Conservation (phyloP, 2,888 invertebrate species). For the Xestia sexstrigata region DNA sequence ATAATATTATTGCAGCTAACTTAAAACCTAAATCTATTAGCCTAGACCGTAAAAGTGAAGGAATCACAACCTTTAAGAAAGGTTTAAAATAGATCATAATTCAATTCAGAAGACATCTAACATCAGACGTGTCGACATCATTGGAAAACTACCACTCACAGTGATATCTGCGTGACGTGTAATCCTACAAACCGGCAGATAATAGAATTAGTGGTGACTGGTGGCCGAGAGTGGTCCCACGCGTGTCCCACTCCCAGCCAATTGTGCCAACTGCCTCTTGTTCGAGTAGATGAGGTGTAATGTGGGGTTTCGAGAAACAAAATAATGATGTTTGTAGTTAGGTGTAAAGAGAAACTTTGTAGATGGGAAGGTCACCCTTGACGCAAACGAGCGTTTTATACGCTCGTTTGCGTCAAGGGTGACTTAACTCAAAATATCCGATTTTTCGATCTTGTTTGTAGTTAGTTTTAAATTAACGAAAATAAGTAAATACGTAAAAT, state of each 20-base stretch:
- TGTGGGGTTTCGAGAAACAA: conserved; percentile 34
- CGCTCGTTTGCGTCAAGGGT: too few relatives aligned
- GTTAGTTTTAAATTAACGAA: too few relatives aligned
- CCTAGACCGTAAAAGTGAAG: neutral
- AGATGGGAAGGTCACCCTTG: neutral
- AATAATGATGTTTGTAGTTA: conserved; percentile 17
- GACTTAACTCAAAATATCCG: too few relatives aligned
- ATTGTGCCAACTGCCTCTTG: conserved; percentile 46
- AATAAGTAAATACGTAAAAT: too few relatives aligned
- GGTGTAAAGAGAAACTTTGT: neutral
- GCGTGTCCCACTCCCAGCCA: conserved; percentile 55
- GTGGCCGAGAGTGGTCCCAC: conserved; percentile 66
- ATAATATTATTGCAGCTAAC: neutral
- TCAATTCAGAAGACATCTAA: too few relatives aligned
- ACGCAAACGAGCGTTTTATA: too few relatives aligned
- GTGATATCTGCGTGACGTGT: conserved; percentile 62
- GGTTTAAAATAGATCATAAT: neutral
- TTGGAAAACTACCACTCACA: conserved; percentile 32
- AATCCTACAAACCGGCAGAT: conserved; percentile 63
- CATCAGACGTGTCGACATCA: conserved; percentile 52
- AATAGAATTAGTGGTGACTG: conserved; percentile 68
- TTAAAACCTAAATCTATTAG: neutral
- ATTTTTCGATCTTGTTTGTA: too few relatives aligned
- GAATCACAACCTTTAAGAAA: neutral
- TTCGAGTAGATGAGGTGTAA: conserved; percentile 33